Base-by-base conservation (phyloP, 2,797 vertebrate species). In the Tokudaia muenninki region DNA sequence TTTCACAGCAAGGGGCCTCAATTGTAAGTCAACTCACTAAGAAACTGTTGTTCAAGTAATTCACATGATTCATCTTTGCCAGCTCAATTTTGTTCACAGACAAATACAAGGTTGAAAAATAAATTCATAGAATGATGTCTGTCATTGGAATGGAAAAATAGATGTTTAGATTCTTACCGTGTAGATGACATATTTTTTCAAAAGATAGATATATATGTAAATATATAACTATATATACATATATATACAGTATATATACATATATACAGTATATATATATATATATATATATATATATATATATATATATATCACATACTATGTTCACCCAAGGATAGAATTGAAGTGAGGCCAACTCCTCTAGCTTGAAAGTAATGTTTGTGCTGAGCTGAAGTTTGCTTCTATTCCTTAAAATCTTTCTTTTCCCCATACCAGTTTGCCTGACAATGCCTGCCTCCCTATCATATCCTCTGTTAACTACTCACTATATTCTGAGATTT, bases 51-150 rank as follows among this genome's bases (percentile, higher is more conserved):
- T 94, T 87, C 93, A 37, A 92, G 84, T 93, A 86, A 96, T 97
- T 97, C 97, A 91, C 96, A 89, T 74, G 75, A 91, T 37, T 63
- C 91, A 41, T 91, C 79, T 90, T 91, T 94, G 90, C 95, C 90
- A 94, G 77, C 93, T 97, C 96, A 90, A 11, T 96, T 96, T 90
- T 94, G 94, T 98, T 94, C 93, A 81, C 75, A 84, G 74, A 75
- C 94, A 96, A 97, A 97, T 91, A 90, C 87, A 65, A 95, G 63
- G 44, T 57, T 77, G 87, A 95, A 92, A 96, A 97, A 93, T 87
- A 96, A 95, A 97, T 84, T 91, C 75, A 91, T 94, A 97, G 93
- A 97, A 96, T 95, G 93, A 95, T 91, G 93, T 96, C 92, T 96
- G 94, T 96, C 70, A 89, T 77, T 88, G 70, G 77, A 52, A 83